These are phyloP conservation scores for Allygus modestus DNA, from an alignment of 2,888 invertebrate species.

Conservation along the genomic window DNA sequence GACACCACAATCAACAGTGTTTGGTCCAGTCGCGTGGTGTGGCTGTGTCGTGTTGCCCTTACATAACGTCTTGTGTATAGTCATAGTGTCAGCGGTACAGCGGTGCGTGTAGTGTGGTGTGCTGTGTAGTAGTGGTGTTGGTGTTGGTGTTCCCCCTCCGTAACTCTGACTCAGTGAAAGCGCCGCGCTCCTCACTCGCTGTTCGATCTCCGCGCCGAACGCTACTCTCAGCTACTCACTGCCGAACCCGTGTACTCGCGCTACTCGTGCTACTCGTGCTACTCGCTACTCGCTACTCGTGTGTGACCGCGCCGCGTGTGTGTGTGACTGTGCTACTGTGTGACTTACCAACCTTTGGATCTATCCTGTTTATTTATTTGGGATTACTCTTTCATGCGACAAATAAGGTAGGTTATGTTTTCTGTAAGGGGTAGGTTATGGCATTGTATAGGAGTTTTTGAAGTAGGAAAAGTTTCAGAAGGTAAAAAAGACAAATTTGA, in stretches of 20 bases:
- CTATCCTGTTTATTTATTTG: background rate
- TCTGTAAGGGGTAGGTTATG: background rate
- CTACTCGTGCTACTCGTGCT: background rate
- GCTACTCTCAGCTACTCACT: background rate
- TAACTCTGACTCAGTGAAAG: background rate
- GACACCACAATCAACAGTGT: too few species aligned
- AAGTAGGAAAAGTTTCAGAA: background rate
- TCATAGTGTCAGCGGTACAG: too few species aligned
- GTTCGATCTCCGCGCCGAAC: constrained; percentile 14
- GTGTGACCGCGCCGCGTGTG: constrained; percentile 26
- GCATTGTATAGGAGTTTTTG: background rate
- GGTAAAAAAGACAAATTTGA: too few species aligned
- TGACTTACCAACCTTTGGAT: constrained; percentile 18
- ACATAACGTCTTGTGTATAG: too few species aligned
- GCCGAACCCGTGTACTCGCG: background rate
- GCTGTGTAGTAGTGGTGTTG: background rate
- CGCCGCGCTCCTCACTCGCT: constrained; percentile 6
- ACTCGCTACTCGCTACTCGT: background rate
- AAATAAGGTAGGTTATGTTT: constrained; percentile 32
- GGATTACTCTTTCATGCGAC: constrained; percentile 15
- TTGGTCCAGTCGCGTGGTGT: too few species aligned
- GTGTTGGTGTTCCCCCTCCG: background rate
- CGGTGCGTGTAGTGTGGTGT: background rate
- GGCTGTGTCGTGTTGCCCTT: background rate
- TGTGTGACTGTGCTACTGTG: constrained; percentile 20